phyloP scores from a whole-genome alignment of 2,797 vertebrate genomes.

The Tokudaia muenninki region DNA sequence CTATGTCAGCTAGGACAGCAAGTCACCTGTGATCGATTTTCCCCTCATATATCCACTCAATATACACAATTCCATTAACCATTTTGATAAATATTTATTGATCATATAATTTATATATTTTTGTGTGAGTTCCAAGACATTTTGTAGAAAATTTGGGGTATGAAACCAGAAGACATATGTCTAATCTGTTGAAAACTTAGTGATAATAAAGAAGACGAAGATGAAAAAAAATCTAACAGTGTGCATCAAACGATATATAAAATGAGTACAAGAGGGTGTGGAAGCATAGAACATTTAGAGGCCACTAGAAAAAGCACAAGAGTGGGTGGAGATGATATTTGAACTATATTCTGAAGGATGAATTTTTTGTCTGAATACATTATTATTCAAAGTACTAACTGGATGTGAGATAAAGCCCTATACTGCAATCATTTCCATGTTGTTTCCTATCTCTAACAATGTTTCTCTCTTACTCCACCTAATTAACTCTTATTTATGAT shows the following conservation, averaged over 20 bases:
- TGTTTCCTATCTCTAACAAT: not conserved
- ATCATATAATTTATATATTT: not conserved
- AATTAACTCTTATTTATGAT: constrained; percentile 3
- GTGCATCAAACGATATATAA: not conserved
- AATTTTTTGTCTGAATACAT: not conserved
- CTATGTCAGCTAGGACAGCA: not conserved
- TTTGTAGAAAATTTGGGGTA: constrained; percentile 3
- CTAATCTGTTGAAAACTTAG: not conserved
- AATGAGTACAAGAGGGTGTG: not conserved
- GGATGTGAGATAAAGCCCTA: not conserved
- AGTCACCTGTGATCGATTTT: not conserved
- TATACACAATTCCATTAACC: not conserved
- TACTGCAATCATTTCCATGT: not conserved
- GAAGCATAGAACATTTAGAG: not conserved
- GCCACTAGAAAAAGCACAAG: not conserved
- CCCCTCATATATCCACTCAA: not conserved
- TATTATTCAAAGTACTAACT: not conserved
- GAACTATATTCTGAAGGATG: not conserved
- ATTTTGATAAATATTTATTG: constrained; percentile 2
- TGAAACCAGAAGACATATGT: not conserved
- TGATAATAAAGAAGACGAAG: not conserved
- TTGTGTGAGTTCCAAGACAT: not conserved
- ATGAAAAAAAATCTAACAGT: not conserved
- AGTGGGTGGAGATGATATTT: not conserved
- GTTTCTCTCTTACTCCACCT: not conserved